Evolutionary conservation across 2,113 vertebrate species (phyloP), one percentile per base, ranked within the genome.

Genomic region (Stigmatopora nigra): DNA sequence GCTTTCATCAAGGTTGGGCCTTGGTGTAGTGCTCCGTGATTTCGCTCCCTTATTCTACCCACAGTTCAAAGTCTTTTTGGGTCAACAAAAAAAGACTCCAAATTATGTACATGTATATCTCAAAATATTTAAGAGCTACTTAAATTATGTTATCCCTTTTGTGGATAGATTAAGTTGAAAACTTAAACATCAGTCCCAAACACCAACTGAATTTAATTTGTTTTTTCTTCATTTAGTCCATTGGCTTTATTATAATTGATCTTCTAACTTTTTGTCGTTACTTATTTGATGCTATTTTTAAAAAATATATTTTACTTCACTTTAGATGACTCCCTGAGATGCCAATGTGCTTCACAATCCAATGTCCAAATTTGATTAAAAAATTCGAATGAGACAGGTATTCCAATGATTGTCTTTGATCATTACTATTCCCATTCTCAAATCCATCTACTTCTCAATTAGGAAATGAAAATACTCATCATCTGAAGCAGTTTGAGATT

Each of bases 401-500:
- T 35, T 64, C 55, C 63, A 44, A 31, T 38, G n/a, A 69, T 51
- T 70, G 58, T 78, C 9, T 16, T 53, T 51, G 22, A 65, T 79
- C 65, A 53, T 68, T 70, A 65, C 25, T 61, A 41, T 73, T 0
- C 77, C 69, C 57, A 62, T 79, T 73, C 16, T 22, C 70, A 66
- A 74, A 80, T 82, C 81, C 72, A 67, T 70, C 70, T 62, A 68
- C 64, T 53, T 63, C 65, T 82, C 84, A 78, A 82, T 88, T 82
- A 85, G 80, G 72, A 85, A 86, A 88, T 88, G 81, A 88, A 82
- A 85, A 76, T 66, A 59, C 6, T 13, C 61, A 75, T 76, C 15
- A 11, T 81, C 75, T 78, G 76, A 81, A 73, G 65, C 74, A 61
- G 41, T 22, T 7, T 61, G 63, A 66, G 84, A 80, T 84, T 82